These are phyloP conservation scores for Zhuqinia jingwanae DNA, from an alignment of 2,888 invertebrate species.

Conservation along the genomic window DNA sequence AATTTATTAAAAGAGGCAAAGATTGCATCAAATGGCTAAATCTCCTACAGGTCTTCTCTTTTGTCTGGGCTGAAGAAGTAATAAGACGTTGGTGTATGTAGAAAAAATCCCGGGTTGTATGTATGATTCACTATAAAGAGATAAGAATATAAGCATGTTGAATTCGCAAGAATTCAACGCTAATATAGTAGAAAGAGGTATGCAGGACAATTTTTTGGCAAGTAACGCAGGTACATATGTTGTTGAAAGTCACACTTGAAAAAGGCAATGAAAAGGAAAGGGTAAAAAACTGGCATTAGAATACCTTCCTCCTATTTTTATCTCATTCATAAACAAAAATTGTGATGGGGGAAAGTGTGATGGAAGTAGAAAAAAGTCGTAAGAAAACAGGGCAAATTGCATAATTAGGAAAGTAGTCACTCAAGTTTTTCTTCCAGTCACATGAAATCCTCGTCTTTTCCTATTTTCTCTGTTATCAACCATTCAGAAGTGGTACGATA, in stretches of 20 bases:
- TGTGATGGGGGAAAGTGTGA: slow-evolving; percentile 56
- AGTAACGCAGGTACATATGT: not conserved
- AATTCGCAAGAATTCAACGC: no score
- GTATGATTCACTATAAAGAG: no score
- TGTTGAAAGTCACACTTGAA: slow-evolving; percentile 12
- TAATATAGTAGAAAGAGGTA: not conserved
- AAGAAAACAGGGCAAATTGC: slow-evolving; percentile 61
- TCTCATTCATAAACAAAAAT: slow-evolving; percentile 9
- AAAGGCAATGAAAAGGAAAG: not conserved
- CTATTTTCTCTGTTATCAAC: not conserved
- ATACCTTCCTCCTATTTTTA: slow-evolving; percentile 14
- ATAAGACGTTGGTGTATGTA: not conserved
- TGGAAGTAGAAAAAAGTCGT: slow-evolving; percentile 38
- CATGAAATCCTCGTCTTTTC: not conserved
- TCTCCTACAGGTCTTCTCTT: not conserved
- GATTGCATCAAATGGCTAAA: slow-evolving; percentile 52
- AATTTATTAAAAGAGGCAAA: slow-evolving; percentile 41
- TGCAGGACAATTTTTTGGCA: not conserved
- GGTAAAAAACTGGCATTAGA: slow-evolving; percentile 14
- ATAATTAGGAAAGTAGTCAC: slow-evolving; percentile 61
- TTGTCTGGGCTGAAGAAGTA: not conserved
- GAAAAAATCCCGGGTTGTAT: not conserved
- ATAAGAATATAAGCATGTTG: no score
- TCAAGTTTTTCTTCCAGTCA: slow-evolving; percentile 8
- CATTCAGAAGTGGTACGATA: not conserved